Base-by-base conservation (phyloP, 2,888 invertebrate species). In the Limnephilus auricula region DNA sequence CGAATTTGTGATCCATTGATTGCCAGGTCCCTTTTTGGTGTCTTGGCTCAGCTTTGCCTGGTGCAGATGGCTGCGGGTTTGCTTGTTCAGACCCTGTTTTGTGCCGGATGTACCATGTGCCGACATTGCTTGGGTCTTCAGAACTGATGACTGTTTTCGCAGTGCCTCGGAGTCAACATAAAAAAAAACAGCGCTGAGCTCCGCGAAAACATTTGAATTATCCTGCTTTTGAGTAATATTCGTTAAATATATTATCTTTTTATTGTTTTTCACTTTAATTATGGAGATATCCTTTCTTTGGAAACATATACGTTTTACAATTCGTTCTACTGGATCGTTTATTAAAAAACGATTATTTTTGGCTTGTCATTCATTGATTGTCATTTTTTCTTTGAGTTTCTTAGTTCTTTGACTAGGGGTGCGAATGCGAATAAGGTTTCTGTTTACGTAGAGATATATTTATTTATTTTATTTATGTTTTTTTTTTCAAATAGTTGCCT, bases 21-120 rank as follows among this genome's bases (percentile, higher is more conserved):
- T n/a, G 65, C 65, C 25, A 65, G 65, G 25, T 25, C 9, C 25
- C 65, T 65, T 65, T n/a, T 65, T 9, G 65, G n/a, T 65, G 65
- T 25, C 25, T 65, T 65, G 65, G 65, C 65, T 65, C 25, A 9
- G 9, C 65, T 25, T 65, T 65, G 65, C 65, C 65, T 25, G 40
- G 12, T 40, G 65, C 50, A 65, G 50, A 65, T 65, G 50, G 50
- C 50, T 25, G 50, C 65, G 5, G 25, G 65, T 25, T 65, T 6
- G 65, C 25, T 25, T 5, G 65, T n/a, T 45, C 85, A 40, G 40
- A 30, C 85, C 85, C 40, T 30, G 45, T 85, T 85, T 83, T 80
- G 37, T 82, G 50, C 83, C 83, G 78, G 84, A 85, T 83, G 83
- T 40, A 79, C 89, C 32, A n/a, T 65, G 65, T 65, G 32, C 89